These are phyloP conservation scores for Lepidurus arcticus DNA, from an alignment of 1,140 invertebrate genomes.

Conservation along the genomic window DNA sequence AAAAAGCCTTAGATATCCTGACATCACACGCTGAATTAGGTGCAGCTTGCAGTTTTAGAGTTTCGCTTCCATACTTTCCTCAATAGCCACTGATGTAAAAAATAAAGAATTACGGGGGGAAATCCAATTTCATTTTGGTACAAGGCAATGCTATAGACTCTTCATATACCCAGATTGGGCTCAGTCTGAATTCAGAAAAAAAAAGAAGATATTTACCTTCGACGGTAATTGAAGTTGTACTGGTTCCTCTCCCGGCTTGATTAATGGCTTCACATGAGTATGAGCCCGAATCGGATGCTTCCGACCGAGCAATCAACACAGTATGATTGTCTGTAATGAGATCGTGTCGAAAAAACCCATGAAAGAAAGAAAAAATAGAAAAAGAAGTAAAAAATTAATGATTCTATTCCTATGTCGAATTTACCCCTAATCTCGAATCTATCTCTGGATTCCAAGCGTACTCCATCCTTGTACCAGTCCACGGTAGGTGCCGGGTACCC, in stretches of 20 bases:
- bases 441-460: constrained; percentile 48
- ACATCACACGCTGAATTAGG: no score
- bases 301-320: constrained; percentile 58
- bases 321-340: constrained; percentile 56
- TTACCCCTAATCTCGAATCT: constrained; percentile 58
- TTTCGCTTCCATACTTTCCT: no score
- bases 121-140: no score
- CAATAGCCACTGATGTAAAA: no score
- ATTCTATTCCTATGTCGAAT: constrained; percentile 30
- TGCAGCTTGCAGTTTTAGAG: no score
- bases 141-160: no score
- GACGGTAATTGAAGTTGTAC: constrained; percentile 58
- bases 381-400: constrained; percentile 31
- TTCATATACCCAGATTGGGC: not conserved
- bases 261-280: constrained; percentile 76
- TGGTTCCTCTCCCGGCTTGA: constrained; percentile 55
- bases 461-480: constrained; percentile 69
- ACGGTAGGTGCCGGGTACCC: constrained; percentile 68
- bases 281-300: constrained; percentile 60
- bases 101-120: no score
- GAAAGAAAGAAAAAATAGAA: constrained; percentile 33
- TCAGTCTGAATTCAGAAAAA: not conserved
- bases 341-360: constrained; percentile 33
- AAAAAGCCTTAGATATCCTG: no score
- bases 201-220: constrained; percentile 52